Evolutionary conservation across 2,888 invertebrate genomes (phyloP).

Genomic region (Nematopogon swammerdamellus): DNA sequence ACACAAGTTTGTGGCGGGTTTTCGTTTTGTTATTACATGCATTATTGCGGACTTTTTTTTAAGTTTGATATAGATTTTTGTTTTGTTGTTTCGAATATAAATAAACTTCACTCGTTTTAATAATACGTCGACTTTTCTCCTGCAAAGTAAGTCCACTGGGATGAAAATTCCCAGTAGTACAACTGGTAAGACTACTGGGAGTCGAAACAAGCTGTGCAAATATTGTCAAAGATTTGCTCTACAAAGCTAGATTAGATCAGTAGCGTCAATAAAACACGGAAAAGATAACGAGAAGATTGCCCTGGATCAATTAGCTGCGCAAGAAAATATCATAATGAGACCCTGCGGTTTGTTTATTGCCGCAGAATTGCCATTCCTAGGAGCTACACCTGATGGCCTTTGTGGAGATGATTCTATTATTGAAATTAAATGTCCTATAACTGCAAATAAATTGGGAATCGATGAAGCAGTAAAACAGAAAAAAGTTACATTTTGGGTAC

Average conservation of each 20-base stretch:
- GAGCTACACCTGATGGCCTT: conserved; percentile 11
- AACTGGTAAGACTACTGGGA: too few species aligned
- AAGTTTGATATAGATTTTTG: too few species aligned
- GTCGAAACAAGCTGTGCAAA: conserved; percentile 4
- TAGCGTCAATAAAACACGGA: conserved; percentile 9
- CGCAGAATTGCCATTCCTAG: conserved; percentile 6
- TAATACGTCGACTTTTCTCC: too few species aligned
- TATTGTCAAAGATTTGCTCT: conserved; percentile 7
- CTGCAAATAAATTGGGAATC: not conserved
- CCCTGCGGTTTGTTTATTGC: conserved; percentile 10
- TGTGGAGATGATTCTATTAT: conserved; percentile 1
- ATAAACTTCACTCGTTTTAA: too few species aligned
- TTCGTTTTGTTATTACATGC: too few species aligned
- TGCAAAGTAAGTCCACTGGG: too few species aligned
- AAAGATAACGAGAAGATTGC: conserved; percentile 8
- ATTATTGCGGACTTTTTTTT: too few species aligned
- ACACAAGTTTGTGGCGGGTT: too few species aligned
- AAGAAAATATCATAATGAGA: conserved; percentile 4
- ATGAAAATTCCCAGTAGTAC: too few species aligned
- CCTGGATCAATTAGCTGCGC: conserved; percentile 5
- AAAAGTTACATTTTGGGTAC: conserved; percentile 2
- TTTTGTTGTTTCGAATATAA: too few species aligned
- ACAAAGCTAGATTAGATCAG: conserved; percentile 4
- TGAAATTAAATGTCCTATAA: conserved; percentile 5
- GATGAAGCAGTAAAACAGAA: conserved; percentile 1